Base-by-base conservation (phyloP, 2,888 invertebrate species). In the Pegoplata infirma region DNA sequence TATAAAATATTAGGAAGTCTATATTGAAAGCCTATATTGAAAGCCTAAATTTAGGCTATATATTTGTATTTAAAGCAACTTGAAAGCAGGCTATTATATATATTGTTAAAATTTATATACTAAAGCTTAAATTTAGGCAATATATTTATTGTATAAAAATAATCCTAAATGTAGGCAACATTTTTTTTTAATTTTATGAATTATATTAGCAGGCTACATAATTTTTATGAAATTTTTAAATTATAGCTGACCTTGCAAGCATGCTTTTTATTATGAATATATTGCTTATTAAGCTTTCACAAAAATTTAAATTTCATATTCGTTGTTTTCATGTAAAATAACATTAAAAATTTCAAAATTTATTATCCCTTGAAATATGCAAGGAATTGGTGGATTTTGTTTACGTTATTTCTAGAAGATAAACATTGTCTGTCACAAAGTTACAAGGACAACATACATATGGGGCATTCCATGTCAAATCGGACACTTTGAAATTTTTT, bases 181-280 rank as follows among this genome's bases (percentile, higher is more conserved):
- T 44, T 47, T 67, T n/a, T n/a, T 46, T 32, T 5, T 7, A 19
- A 16, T 61, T 10, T 55, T 61, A 66, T 53, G 67, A 67, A 67
- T 61, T 53, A 5, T 17, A 8, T n/a, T n/a, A n/a, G n/a, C n/a
- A n/a, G n/a, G 8, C 51, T 66, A 32, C 25, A 58, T 44, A 61
- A 47, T 47, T 67, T n/a, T n/a, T 46, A 32, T 5, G 12, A 19
- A 16, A 67, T 10, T 55, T 61, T 67, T 53, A 74, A 67, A 67
- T 61, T 53, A 5, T 17, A 8, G 17, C 16, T 49, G 68, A 68
- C 55, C 59, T 55, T 61, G 1, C 10, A 10, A 19, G 14, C 6
- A 17, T 49, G 14, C 25, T 46, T 25, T 16, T 32, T 47, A 8
- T 61, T 47, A 55, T 47, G 32, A 56, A 68, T 46, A 16, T 44